phyloP scores from a whole-genome alignment of 2,888 invertebrate genomes.

The Coelogynopora nodosa region DNA sequence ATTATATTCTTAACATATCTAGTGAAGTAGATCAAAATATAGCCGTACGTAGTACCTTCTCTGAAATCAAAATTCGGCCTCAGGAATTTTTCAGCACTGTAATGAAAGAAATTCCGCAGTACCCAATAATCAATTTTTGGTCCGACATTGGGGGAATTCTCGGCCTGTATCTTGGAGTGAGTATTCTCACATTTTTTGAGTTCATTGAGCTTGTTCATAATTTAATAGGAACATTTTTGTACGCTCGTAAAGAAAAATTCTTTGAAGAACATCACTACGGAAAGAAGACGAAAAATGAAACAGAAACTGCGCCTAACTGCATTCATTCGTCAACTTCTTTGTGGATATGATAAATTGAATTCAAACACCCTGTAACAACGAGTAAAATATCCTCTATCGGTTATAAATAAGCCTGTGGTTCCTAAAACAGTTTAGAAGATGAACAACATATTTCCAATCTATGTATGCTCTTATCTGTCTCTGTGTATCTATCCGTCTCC shows the following conservation, averaged over 20 bases:
- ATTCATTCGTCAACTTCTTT: not conserved
- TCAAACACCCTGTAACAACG: no score
- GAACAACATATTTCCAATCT: no score
- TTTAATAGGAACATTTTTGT: not conserved
- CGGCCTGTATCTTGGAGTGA: constrained; percentile 11
- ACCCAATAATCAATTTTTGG: constrained; percentile 14
- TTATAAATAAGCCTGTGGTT: no score
- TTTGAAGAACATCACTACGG: no score
- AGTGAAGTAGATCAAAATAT: not conserved
- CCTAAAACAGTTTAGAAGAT: no score
- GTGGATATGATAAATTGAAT: no score
- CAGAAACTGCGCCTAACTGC: not conserved
- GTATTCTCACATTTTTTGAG: not conserved
- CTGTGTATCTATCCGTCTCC: no score
- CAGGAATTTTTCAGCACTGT: not conserved
- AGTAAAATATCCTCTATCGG: no score
- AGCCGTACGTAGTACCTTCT: not conserved
- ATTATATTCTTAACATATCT: not conserved
- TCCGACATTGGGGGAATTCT: constrained; percentile 35
- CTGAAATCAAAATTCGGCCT: not conserved
- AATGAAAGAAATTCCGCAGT: not conserved
- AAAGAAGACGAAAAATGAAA: not conserved
- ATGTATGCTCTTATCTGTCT: no score
- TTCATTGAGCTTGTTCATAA: not conserved
- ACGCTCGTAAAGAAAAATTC: not conserved